Conservation (phyloP, 2,797 vertebrate species). For the Hipposideros larvatus region DNA sequence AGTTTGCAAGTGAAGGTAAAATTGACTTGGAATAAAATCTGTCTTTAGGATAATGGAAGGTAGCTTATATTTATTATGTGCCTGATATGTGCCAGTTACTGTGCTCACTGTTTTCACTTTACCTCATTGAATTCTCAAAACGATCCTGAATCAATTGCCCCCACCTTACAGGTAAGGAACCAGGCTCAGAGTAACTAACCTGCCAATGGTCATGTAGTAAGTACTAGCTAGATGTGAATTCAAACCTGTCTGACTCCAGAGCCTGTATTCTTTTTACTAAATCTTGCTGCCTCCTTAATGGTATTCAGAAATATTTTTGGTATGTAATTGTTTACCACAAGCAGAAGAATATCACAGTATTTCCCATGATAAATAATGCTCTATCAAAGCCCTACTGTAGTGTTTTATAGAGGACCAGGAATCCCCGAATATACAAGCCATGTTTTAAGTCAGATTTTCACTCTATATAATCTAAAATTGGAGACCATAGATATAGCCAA, state of each 20-base stretch:
- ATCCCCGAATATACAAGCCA: background rate
- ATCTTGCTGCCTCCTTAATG: slow-evolving; percentile 17
- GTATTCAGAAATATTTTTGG: slow-evolving; percentile 27
- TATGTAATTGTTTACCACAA: background rate
- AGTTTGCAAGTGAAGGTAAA: slow-evolving; percentile 97
- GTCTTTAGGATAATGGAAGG: slow-evolving; percentile 74
- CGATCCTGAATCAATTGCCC: slow-evolving; percentile 44
- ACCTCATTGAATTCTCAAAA: slow-evolving; percentile 64
- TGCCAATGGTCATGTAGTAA: background rate
- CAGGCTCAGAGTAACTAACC: slow-evolving; percentile 67
- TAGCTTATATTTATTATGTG: slow-evolving; percentile 56
- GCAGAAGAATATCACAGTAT: slow-evolving; percentile 32
- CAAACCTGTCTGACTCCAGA: background rate
- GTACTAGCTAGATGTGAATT: background rate
- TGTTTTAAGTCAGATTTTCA: slow-evolving; percentile 34
- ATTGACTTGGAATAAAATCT: slow-evolving; percentile 81
- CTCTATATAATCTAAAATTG: slow-evolving; percentile 1
- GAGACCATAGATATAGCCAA: background rate
- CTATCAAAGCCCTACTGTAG: background rate
- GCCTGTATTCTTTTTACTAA: background rate
- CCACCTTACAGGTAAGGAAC: slow-evolving; percentile 60
- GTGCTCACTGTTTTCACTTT: slow-evolving; percentile 49
- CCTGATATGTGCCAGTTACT: slow-evolving; percentile 13
- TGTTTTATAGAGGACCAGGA: background rate
- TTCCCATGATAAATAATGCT: background rate